Evolutionary conservation across 1,140 invertebrate species (phyloP).

Genomic region (Neuroterus valhalla): DNA sequence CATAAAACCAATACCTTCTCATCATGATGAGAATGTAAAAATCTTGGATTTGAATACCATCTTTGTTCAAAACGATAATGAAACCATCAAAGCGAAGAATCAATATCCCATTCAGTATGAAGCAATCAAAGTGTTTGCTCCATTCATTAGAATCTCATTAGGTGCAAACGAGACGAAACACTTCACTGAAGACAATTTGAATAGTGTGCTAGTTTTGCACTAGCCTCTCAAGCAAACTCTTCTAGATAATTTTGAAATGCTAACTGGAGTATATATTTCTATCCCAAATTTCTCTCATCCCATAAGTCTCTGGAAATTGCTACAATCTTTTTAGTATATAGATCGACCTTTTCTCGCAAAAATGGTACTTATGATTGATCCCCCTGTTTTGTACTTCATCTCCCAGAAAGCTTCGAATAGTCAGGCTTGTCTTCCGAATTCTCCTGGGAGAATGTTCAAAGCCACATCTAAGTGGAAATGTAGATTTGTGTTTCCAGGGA

Average conservation of each 20-base stretch:
- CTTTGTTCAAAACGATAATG: too few species aligned
- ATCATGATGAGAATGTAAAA: too few species aligned
- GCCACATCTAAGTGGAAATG: slow-evolving; percentile 4
- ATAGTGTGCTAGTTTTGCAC: too few species aligned
- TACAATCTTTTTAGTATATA: background rate
- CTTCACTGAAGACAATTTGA: slow-evolving; percentile 14
- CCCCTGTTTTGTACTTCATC: slow-evolving; percentile 5
- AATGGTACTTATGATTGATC: slow-evolving; percentile 11
- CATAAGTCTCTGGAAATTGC: background rate
- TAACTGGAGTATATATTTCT: background rate
- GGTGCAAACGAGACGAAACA: slow-evolving; percentile 45
- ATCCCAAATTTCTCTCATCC: background rate
- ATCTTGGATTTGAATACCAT: too few species aligned
- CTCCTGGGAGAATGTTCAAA: slow-evolving; percentile 3
- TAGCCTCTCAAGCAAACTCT: too few species aligned
- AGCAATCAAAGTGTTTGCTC: slow-evolving; percentile 49
- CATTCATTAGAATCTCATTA: slow-evolving; percentile 58
- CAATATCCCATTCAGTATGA: background rate
- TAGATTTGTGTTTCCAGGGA: slow-evolving; percentile 12
- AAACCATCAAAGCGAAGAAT: too few species aligned
- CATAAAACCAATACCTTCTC: too few species aligned
- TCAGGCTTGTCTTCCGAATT: background rate
- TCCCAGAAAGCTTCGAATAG: slow-evolving; percentile 8
- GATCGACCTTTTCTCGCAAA: background rate
- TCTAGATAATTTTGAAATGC: too few species aligned